These are phyloP conservation scores for Peromyscus nudipes DNA, from an alignment of 2,797 vertebrate genomes.

Conservation along the genomic window DNA sequence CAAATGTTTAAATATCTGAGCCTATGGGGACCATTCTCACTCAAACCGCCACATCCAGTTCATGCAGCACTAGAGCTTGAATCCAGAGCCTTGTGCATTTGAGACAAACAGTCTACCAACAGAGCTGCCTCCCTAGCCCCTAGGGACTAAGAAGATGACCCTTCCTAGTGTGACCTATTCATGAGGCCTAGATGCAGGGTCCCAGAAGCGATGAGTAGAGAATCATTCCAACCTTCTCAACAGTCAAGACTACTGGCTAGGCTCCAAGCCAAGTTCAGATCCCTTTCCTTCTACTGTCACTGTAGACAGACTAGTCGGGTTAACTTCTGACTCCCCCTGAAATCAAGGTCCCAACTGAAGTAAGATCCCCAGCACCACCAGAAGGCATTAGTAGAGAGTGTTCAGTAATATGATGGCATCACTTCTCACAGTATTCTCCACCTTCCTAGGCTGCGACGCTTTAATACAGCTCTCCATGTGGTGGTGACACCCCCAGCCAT, in stretches of 20 bases:
- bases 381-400: neutral
- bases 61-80: neutral
- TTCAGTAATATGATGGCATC: rapidly evolving
- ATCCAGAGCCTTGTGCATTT: neutral
- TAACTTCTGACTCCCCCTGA: neutral
- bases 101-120: neutral
- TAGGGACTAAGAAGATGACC: neutral
- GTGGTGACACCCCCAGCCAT: too few species aligned
- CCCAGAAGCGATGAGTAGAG: rapidly evolving
- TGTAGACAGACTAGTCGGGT: too few species aligned
- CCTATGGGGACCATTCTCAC: neutral
- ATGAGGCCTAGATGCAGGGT: neutral
- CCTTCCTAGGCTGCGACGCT: too few species aligned
- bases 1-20: neutral
- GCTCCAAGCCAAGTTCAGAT: neutral
- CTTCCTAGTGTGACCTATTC: rapidly evolving
- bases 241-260: neutral
- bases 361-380: neutral
- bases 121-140: neutral
- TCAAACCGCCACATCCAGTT: neutral
- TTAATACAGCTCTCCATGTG: too few species aligned
- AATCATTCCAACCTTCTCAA: too few species aligned
- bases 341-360: neutral
- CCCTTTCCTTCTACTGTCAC: neutral
- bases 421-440: too few species aligned